Conservation (phyloP, 2,888 invertebrate species). For the Heliconius ismenius region DNA sequence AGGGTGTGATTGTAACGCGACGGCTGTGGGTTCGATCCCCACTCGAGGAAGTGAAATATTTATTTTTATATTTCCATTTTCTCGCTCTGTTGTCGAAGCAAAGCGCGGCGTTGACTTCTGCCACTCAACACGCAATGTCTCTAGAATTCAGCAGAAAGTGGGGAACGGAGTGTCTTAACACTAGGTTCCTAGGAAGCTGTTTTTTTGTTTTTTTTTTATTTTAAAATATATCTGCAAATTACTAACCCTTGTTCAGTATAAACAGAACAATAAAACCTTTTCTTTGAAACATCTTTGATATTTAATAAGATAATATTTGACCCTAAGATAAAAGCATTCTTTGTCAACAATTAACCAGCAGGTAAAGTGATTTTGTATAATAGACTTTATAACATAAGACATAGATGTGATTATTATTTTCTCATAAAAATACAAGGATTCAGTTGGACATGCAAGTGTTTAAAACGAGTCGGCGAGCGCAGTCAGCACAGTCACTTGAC, state of each 20-base stretch:
- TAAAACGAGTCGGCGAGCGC: conserved; percentile 40
- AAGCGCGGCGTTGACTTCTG: too few relatives aligned
- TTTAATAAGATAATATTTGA: conserved; percentile 5
- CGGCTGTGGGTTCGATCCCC: too few relatives aligned
- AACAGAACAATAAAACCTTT: background rate
- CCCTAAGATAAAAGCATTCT: background rate
- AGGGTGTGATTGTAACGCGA: too few relatives aligned
- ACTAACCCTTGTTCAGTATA: background rate
- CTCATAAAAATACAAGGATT: conserved; percentile 19
- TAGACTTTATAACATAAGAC: background rate
- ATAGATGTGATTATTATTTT: background rate
- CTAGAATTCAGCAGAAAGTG: too few relatives aligned
- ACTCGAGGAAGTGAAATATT: too few relatives aligned
- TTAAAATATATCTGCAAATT: background rate
- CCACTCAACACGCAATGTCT: too few relatives aligned
- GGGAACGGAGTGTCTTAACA: too few relatives aligned
- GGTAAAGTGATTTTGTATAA: background rate
- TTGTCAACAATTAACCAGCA: background rate
- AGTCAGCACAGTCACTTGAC: conserved; percentile 34
- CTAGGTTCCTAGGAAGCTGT: too few relatives aligned
- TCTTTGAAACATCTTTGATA: background rate
- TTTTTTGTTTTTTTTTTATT: too few relatives aligned
- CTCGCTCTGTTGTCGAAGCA: too few relatives aligned
- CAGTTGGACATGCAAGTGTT: conserved; percentile 28
- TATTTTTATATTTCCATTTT: too few relatives aligned